Evolutionary conservation across 1,140 invertebrate species (phyloP), one percentile per base, ranked within the genome.

Genomic region (Micrasema longulum): DNA sequence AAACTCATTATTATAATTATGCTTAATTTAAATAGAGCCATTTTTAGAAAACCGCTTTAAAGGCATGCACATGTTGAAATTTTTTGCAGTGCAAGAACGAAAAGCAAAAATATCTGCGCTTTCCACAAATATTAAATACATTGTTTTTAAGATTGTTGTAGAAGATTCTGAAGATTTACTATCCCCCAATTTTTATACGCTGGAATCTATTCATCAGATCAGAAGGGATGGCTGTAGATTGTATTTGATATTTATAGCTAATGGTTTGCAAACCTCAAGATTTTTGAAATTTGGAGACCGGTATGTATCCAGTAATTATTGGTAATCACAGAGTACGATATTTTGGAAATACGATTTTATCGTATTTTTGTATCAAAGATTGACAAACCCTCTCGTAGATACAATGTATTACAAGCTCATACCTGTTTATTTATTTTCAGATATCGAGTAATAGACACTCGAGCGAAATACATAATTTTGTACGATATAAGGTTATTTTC

Each of bases 161-260:
- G 82, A 86, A 45, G 90, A 91, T 35, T 86, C 83, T 23, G 91
- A 93, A 77, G 87, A 92, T 80, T 81, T 93, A 5, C 76, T 86
- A 5, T 85, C 87, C 0, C 91, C 91, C 1, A 86, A 87, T 55
- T 84, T 80, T 66, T 78, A 82, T 60, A 86, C 89, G 1, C 70
- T 88, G 52, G 80, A 82, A 60, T 83, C 89, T 3, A 78, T 94
- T 31, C 76, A 79, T 10, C 81, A 87, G 55, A 87, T 90, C 6
- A 87, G 87, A 75, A 83, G 83, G 73, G 84, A 88, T 16, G 88
- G 89, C 14, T 95, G 93, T 77, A 87, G 91, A 76, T 80, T 87
- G 9, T 92, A 93, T 76, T 78, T 94, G 47, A 89, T 94, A 73
- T 83, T 93, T 12, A 80, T 94, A n/a, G 80, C 89, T 0, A 93